phyloP scores from a whole-genome alignment of 2,797 vertebrate species.

The Ibycter americanus region DNA sequence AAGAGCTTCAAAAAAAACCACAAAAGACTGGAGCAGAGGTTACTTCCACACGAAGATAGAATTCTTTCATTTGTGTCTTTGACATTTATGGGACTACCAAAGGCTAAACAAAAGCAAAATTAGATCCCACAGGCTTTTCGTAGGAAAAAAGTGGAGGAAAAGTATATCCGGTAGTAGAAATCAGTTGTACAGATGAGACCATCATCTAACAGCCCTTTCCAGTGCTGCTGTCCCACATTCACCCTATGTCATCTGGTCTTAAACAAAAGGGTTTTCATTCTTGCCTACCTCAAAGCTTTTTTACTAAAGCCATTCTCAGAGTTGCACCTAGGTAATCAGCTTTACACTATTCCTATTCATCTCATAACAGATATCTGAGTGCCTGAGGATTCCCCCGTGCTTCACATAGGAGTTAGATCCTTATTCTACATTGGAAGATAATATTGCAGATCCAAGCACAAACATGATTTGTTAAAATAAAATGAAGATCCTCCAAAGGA shows the following conservation, averaged over 20 bases:
- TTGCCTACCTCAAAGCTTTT: not conserved
- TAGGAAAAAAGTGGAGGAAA: not conserved
- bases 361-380: not conserved
- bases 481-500: not conserved
- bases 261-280: not conserved
- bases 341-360: not conserved
- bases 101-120: slow-evolving; percentile 61
- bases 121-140: slow-evolving; percentile 49
- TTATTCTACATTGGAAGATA: not conserved
- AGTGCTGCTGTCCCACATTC: not conserved
- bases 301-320: not conserved
- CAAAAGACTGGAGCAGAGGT: slow-evolving; percentile 4
- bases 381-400: not conserved
- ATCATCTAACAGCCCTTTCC: not conserved
- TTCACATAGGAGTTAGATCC: not conserved
- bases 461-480: not conserved
- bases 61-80: slow-evolving; percentile 38
- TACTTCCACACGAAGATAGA: slow-evolving; percentile 29
- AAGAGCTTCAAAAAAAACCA: not conserved
- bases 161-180: not conserved
- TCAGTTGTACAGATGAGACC: slow-evolving; percentile 24
- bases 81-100: slow-evolving; percentile 57
- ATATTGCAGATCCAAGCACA: not conserved
- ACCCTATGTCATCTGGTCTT: not conserved
- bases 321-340: not conserved